These are phyloP conservation scores for Aphelenchoides besseyi DNA, from an alignment of 1,140 invertebrate genomes.

Conservation along the genomic window DNA sequence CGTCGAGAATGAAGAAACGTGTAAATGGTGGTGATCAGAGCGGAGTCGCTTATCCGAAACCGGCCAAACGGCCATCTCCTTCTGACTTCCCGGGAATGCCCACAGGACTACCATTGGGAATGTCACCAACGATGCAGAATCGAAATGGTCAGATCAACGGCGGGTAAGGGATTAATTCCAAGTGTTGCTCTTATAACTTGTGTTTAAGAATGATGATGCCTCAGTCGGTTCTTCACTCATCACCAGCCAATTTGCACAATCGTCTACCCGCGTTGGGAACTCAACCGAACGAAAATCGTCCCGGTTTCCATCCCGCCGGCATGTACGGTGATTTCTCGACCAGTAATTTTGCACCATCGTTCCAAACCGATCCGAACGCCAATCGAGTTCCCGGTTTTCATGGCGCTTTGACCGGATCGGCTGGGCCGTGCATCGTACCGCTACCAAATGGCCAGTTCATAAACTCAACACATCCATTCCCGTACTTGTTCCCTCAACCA, in stretches of 20 bases:
- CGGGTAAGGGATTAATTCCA: background rate
- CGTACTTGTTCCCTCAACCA: background rate
- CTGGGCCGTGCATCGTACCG: slow-evolving; percentile 1
- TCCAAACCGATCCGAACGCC: background rate
- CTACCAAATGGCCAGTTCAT: background rate
- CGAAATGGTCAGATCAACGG: background rate
- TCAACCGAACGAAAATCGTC: background rate
- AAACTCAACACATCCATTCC: background rate
- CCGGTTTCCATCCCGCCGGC: background rate
- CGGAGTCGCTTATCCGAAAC: background rate
- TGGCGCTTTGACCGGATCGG: background rate
- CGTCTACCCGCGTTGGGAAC: background rate
- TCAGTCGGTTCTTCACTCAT: background rate
- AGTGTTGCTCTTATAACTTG: background rate
- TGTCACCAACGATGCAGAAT: background rate
- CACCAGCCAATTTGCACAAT: background rate
- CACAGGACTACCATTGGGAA: background rate
- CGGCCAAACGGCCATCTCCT: slow-evolving; percentile 1
- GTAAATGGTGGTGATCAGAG: background rate
- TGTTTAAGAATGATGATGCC: background rate
- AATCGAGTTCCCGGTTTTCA: background rate
- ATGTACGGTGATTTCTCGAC: background rate
- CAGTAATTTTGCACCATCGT: background rate
- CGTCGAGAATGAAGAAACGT: slow-evolving; percentile 10
- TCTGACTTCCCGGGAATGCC: background rate